Evolutionary conservation across 2,797 vertebrate genomes (phyloP).

Genomic region (Onychomys leucogaster): DNA sequence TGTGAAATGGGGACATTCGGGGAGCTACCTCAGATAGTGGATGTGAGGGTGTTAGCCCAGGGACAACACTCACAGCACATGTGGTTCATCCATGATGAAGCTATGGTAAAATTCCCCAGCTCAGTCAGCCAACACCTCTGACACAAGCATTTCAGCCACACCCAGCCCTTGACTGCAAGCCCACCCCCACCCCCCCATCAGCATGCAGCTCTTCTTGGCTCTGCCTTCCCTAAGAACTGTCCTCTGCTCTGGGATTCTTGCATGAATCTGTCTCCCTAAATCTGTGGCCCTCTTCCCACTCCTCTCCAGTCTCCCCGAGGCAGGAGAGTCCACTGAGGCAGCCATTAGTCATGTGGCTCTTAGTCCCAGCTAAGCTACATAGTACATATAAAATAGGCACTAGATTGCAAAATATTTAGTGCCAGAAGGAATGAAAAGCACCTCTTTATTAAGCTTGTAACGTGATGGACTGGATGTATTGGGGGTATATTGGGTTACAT

Average conservation of each 20-base stretch:
- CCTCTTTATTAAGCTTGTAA: not conserved
- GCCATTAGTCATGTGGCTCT: not conserved
- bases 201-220: not conserved
- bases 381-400: not conserved
- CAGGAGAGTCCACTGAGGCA: not conserved
- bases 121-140: not conserved
- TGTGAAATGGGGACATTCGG: not conserved
- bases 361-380: not conserved
- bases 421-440: not conserved
- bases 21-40: accelerated
- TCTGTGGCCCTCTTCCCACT: not conserved
- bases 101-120: too few species aligned
- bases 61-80: accelerated
- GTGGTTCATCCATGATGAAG: accelerated
- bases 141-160: accelerated
- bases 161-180: too few species aligned
- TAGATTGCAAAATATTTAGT: not conserved
- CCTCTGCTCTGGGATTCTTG: too few species aligned
- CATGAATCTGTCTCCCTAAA: accelerated
- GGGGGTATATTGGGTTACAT: not conserved
- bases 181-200: not conserved
- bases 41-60: not conserved
- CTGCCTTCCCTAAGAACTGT: accelerated
- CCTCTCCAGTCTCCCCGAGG: accelerated
- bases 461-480: constrained; percentile 25